phyloP scores from a whole-genome alignment of 2,797 vertebrate species.

The Eulemur mongoz region DNA sequence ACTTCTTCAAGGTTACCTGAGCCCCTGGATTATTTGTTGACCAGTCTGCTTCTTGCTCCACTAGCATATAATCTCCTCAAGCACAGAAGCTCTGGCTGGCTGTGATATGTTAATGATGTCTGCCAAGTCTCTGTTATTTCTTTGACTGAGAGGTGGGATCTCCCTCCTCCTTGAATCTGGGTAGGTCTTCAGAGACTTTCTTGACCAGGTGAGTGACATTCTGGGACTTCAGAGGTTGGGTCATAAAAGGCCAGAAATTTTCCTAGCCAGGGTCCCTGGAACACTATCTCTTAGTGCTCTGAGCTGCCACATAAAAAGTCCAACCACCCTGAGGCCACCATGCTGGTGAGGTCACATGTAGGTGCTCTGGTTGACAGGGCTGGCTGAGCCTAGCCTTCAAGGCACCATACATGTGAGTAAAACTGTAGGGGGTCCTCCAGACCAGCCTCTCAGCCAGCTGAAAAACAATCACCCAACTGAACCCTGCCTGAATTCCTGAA shows the following conservation, averaged over 20 bases:
- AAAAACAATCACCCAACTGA: neutral
- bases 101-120: neutral
- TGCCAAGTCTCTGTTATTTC: neutral
- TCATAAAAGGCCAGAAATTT: neutral
- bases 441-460: neutral
- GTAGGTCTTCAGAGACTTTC: neutral
- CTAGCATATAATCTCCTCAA: neutral
- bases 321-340: neutral
- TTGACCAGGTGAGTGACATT: neutral
- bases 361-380: neutral
- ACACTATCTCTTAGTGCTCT: neutral
- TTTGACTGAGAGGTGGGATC: neutral
- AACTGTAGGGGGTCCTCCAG: neutral
- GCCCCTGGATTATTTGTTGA: neutral
- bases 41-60: neutral
- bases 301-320: neutral
- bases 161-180: neutral
- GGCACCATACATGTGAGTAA: neutral
- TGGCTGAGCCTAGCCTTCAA: neutral
- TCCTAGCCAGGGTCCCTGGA: neutral
- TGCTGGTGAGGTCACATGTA: neutral
- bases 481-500: neutral
- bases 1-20: neutral
- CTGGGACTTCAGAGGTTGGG: neutral
- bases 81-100: neutral